Evolutionary conservation across 2,888 invertebrate species (phyloP).

Genomic region (Sceliomorpha sp.): DNA sequence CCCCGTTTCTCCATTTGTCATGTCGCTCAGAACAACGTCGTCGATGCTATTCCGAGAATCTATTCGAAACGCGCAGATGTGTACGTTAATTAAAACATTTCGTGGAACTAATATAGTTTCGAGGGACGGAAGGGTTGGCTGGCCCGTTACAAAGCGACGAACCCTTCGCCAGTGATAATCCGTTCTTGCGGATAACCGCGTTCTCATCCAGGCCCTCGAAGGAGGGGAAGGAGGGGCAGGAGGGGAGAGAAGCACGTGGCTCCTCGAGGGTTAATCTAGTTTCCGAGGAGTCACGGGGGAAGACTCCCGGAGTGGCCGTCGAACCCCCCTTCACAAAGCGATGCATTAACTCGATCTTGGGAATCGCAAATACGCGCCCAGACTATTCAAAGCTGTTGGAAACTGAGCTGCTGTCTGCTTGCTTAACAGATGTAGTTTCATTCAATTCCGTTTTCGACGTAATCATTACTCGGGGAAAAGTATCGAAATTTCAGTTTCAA

Average conservation of each 20-base stretch:
- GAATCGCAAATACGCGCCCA: conserved; percentile 25
- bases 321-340: conserved; percentile 23
- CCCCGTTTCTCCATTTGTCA: too few species aligned
- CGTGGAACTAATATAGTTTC: too few species aligned
- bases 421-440: conserved; percentile 43
- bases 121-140: too few species aligned
- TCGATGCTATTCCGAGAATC: too few species aligned
- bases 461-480: too few species aligned
- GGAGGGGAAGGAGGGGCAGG: neutral
- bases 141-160: too few species aligned
- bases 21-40: neutral
- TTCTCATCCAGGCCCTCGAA: conserved; percentile 2
- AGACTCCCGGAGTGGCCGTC: conserved; percentile 26
- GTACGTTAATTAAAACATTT: too few species aligned
- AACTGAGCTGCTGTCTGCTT: conserved; percentile 24
- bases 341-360: conserved; percentile 34
- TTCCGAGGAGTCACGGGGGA: conserved; percentile 15
- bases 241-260: conserved; percentile 37
- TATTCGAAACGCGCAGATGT: too few species aligned
- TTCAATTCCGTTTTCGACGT: conserved; percentile 1
- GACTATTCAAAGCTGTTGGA: neutral
- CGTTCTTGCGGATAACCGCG: conserved; percentile 8
- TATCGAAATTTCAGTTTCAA: too few species aligned
- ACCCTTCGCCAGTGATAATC: too few species aligned
- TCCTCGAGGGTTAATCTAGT: conserved; percentile 42